Percentiles rank a stretch among this genome's conserved stretches.
Conservation (phyloP, 2,888 invertebrate genomes). For the Spilarctia lutea region DNA sequence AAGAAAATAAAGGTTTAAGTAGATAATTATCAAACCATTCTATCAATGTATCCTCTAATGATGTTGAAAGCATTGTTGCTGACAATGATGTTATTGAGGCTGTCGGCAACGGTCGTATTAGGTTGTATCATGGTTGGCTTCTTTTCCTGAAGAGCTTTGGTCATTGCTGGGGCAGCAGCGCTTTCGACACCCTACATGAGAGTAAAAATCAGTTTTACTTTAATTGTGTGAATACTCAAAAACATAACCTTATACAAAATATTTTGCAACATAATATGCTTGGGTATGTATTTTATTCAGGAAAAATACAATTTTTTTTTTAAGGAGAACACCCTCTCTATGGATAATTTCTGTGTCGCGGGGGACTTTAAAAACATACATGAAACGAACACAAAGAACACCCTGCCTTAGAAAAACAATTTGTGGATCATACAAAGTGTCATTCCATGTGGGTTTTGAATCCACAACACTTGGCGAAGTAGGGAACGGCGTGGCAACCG, state of each 20-base stretch:
- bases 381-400: too few relatives aligned
- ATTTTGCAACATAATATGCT: background rate
- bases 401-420: too few relatives aligned
- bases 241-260: background rate
- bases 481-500: too few relatives aligned
- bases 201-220: background rate
- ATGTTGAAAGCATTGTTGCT: constrained; percentile 93
- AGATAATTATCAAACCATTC: constrained; percentile 80
- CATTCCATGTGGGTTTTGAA: too few relatives aligned
- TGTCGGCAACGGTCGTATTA: constrained; percentile 92
- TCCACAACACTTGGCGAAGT: too few relatives aligned
- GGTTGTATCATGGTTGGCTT: constrained; percentile 88
- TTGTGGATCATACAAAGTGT: too few relatives aligned
- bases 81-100: constrained; percentile 91
- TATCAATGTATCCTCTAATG: constrained; percentile 90
- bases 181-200: constrained; percentile 92
- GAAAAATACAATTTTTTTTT: too few relatives aligned
- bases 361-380: too few relatives aligned
- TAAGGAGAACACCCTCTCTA: too few relatives aligned
- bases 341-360: too few relatives aligned
- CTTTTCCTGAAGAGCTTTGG: constrained; percentile 87
- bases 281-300: too few relatives aligned
- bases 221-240: background rate
- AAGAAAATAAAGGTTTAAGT: background rate
- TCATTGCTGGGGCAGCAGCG: constrained; percentile 93